Evolutionary conservation across 2,888 invertebrate genomes (phyloP).

Genomic region (Nematopogon swammerdamellus): DNA sequence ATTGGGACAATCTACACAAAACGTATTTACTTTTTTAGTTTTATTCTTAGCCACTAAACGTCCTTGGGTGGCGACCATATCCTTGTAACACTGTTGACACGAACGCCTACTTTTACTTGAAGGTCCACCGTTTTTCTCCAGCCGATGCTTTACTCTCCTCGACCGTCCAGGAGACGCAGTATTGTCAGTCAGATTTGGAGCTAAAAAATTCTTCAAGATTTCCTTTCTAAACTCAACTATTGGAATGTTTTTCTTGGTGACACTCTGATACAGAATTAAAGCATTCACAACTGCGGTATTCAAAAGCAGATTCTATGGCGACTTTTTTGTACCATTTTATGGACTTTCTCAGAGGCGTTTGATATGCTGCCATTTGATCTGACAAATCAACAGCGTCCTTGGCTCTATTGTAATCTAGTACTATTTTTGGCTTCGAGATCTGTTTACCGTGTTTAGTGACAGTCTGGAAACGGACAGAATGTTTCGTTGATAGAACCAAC

Average conservation of each 20-base stretch:
- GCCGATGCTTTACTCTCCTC: not conserved
- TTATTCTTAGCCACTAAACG: slow-evolving; percentile 5
- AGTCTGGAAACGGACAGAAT: slow-evolving; percentile 2
- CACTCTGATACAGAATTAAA: slow-evolving; percentile 13
- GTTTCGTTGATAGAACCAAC: too few species aligned
- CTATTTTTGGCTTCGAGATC: slow-evolving; percentile 12
- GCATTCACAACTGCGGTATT: slow-evolving; percentile 17
- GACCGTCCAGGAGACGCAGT: not conserved
- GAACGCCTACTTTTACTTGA: slow-evolving; percentile 4
- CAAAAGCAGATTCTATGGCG: slow-evolving; percentile 15
- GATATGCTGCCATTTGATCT: slow-evolving; percentile 15
- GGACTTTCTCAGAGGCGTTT: slow-evolving; percentile 16
- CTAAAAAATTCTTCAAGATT: slow-evolving; percentile 1
- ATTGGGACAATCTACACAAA: too few species aligned
- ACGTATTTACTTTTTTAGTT: slow-evolving; percentile 6
- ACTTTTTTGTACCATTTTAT: slow-evolving; percentile 18
- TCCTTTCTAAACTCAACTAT: slow-evolving; percentile 9
- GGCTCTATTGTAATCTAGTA: slow-evolving; percentile 17
- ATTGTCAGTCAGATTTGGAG: not conserved
- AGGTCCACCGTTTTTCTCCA: too few species aligned
- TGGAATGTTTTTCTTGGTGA: slow-evolving; percentile 10
- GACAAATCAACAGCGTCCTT: slow-evolving; percentile 18
- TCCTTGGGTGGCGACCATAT: not conserved
- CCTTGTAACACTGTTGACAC: slow-evolving; percentile 5
- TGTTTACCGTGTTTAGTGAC: not conserved